Evolutionary conservation across 2,888 invertebrate species (phyloP).

Genomic region (Calephelis perditalis): DNA sequence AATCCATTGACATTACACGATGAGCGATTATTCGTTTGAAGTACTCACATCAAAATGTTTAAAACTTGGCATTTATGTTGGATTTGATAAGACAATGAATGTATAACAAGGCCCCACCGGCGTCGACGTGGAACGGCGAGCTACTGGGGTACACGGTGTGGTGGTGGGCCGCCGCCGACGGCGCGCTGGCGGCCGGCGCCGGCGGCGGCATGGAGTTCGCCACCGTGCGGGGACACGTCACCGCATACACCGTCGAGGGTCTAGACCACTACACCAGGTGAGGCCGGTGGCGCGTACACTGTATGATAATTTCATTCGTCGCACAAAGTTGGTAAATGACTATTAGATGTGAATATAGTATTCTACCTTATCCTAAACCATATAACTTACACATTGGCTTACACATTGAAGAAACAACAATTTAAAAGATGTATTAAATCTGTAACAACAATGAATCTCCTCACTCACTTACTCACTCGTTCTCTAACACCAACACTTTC

Average conservation of each 20-base stretch:
- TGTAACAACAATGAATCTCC: too few species aligned
- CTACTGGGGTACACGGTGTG: constrained; percentile 87
- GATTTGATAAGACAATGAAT: not conserved
- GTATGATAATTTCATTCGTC: too few species aligned
- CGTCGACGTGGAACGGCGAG: constrained; percentile 86
- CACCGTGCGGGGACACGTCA: constrained; percentile 85
- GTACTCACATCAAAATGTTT: not conserved
- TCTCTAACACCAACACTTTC: too few species aligned
- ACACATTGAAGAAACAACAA: too few species aligned
- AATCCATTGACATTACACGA: too few species aligned
- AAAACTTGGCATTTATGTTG: too few species aligned
- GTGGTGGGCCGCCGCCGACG: constrained; percentile 77
- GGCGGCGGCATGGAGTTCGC: constrained; percentile 76
- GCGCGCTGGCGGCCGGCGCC: constrained; percentile 52
- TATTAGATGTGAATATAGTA: too few species aligned
- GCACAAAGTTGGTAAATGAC: too few species aligned
- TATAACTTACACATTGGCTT: too few species aligned
- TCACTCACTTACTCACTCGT: too few species aligned
- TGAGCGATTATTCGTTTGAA: not conserved
- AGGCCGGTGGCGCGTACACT: not conserved
- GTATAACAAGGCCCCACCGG: constrained; percentile 78
- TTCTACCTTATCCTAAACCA: too few species aligned
- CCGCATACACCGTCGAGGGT: constrained; percentile 83
- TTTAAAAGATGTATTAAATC: too few species aligned
- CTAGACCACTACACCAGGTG: constrained; percentile 88